These are phyloP conservation scores for Vanessa atalanta DNA, from an alignment of 1,140 invertebrate species.

Conservation along the genomic window DNA sequence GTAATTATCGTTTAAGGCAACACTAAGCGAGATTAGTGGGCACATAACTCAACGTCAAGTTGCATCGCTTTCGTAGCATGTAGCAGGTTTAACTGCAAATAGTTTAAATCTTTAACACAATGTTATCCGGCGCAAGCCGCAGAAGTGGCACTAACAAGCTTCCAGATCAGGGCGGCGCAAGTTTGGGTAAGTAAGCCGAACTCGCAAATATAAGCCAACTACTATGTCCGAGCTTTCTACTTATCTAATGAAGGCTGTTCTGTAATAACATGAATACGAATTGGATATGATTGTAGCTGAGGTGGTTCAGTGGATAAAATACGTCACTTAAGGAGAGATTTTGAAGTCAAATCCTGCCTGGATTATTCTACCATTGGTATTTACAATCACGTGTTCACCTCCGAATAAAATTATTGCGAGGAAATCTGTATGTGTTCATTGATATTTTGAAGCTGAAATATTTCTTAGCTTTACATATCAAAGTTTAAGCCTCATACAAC, in stretches of 20 bases:
- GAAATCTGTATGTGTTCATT: no score
- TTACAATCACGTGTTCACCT: no score
- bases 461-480: no score
- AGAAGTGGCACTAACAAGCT: constrained; percentile 30
- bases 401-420: no score
- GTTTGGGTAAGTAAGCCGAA: constrained; percentile 15
- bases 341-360: no score
- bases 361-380: no score
- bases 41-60: constrained; percentile 35
- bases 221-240: constrained; percentile 9
- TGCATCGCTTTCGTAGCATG: constrained; percentile 27
- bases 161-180: constrained; percentile 5
- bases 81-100: constrained; percentile 42
- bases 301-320: no score
- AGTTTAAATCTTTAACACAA: constrained; percentile 68
- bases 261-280: background rate
- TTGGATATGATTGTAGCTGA: background rate
- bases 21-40: constrained; percentile 35
- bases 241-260: background rate
- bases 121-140: constrained; percentile 43
- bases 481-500: no score
- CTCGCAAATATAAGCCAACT: constrained; percentile 11
- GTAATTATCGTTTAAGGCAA: constrained; percentile 23
- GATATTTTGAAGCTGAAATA: no score
- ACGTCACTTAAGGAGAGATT: no score